Conservation (phyloP, 2,113 vertebrate genomes). For the Arothron firmamentum region DNA sequence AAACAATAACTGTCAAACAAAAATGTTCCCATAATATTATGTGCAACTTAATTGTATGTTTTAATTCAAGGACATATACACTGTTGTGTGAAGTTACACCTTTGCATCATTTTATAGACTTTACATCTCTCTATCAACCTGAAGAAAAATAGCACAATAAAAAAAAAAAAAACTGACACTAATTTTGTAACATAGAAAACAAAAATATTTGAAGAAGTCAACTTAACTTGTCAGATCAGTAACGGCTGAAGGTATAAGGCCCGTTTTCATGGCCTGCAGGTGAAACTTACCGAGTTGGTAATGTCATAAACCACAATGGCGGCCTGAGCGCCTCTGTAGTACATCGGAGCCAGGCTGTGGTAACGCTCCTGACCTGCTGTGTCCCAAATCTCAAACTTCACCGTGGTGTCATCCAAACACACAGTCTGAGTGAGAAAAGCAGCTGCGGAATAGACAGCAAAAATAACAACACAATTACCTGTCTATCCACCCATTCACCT, state of each 20-base stretch:
- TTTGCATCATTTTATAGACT: background rate
- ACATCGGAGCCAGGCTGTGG: conserved; percentile 97
- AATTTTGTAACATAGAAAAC: background rate
- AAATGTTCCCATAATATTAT: background rate
- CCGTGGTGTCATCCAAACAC: conserved; percentile 94
- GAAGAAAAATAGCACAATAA: background rate
- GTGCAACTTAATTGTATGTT: background rate
- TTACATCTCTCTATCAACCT: background rate
- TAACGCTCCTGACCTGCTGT: conserved; percentile 95
- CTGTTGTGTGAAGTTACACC: too few species aligned
- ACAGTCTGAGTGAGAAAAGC: conserved; percentile 96
- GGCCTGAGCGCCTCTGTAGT: conserved; percentile 92
- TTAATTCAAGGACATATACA: background rate
- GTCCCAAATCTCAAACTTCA: conserved; percentile 99
- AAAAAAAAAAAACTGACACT: background rate
- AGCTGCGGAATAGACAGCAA: conserved; percentile 64
- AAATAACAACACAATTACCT: background rate
- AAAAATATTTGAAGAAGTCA: background rate
- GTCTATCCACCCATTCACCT: background rate
- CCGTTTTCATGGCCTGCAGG: too few species aligned
- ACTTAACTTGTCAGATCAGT: background rate
- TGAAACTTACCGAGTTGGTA: conserved; percentile 85
- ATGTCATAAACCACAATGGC: conserved; percentile 97
- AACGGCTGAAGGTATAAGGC: background rate
- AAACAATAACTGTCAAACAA: conserved; percentile 1